Evolutionary conservation across 2,113 vertebrate species (phyloP).

Genomic region (Phocoena sinus): DNA sequence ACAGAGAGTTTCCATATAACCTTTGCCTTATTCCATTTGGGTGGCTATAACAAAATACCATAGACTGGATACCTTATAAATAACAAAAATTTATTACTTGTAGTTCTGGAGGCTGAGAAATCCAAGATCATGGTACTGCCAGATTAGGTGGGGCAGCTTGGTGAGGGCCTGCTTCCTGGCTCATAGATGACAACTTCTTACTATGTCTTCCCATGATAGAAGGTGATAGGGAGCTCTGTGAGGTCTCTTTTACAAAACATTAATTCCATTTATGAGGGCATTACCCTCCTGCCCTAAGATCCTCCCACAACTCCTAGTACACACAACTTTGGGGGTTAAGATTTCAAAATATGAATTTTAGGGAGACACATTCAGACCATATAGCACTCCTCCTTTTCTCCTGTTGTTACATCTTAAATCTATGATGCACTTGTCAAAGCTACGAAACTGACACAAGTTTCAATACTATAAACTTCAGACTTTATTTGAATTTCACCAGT

Average conservation of each 20-base stretch:
- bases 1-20: neutral
- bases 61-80: neutral
- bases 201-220: neutral
- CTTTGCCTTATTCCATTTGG: neutral
- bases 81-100: neutral
- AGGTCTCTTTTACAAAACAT: neutral
- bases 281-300: neutral
- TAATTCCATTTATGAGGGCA: neutral
- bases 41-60: neutral
- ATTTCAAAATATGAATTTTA: neutral
- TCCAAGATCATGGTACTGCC: neutral
- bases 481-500: neutral
- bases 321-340: neutral
- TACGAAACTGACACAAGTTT: neutral
- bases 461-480: neutral
- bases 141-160: neutral
- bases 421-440: neutral
- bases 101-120: neutral
- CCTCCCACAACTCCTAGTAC: neutral
- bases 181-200: neutral
- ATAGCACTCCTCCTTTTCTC: neutral
- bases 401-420: neutral
- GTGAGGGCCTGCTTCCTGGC: neutral
- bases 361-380: neutral
- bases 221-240: neutral